Evolutionary conservation across 2,797 vertebrate genomes (phyloP).

Genomic region (Poeciliopsis gracilis): DNA sequence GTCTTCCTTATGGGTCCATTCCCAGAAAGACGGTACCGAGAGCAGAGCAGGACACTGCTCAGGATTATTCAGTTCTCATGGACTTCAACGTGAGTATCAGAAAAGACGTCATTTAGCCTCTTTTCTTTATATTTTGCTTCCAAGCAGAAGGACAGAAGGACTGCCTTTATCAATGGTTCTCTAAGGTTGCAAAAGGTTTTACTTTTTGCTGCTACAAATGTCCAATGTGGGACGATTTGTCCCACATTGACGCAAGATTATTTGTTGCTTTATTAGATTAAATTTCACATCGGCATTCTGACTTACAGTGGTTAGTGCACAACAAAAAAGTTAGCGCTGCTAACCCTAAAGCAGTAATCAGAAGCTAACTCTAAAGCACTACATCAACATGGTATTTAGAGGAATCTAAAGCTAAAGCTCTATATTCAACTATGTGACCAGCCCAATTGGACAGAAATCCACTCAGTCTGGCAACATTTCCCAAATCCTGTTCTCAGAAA

Average conservation of each 20-base stretch:
- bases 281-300: not conserved
- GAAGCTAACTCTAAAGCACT: not conserved
- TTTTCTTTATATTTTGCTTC: not conserved
- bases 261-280: too few relatives aligned
- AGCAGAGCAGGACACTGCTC: constrained; percentile 87
- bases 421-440: too few relatives aligned
- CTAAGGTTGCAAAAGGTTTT: not conserved
- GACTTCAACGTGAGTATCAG: constrained; percentile 89
- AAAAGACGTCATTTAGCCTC: not conserved
- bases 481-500: not conserved
- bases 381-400: not conserved
- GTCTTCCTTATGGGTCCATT: constrained; percentile 92
- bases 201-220: not conserved
- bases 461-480: too few relatives aligned
- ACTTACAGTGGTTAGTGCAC: not conserved
- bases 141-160: too few relatives aligned
- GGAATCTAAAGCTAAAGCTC: too few relatives aligned
- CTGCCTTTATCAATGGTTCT: not conserved
- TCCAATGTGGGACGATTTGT: not conserved
- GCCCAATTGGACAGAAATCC: too few relatives aligned
- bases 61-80: constrained; percentile 96
- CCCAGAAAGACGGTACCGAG: constrained; percentile 95
- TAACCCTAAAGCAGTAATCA: too few relatives aligned
- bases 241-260: too few relatives aligned
- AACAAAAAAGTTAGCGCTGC: too few relatives aligned